Percentiles rank a stretch among this genome's conserved stretches.
These are phyloP conservation scores for Tenrec ecaudatus DNA, from an alignment of 2,113 vertebrate genomes.

Conservation along the genomic window DNA sequence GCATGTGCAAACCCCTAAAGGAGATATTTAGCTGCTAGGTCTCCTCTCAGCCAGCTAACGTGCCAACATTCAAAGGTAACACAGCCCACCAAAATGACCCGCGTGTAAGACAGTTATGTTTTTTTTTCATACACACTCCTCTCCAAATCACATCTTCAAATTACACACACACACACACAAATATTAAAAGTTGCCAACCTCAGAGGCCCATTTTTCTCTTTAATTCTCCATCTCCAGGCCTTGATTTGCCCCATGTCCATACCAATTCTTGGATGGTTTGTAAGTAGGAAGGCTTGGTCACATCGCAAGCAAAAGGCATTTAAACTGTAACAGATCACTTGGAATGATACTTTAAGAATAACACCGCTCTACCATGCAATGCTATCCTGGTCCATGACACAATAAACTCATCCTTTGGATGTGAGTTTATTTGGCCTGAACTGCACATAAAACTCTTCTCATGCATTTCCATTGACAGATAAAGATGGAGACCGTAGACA, in stretches of 20 bases:
- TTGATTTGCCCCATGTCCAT: not conserved
- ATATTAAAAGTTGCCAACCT: not conserved
- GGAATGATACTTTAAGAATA: not conserved
- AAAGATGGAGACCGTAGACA: not conserved
- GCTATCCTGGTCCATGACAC: not conserved
- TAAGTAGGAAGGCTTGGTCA: not conserved
- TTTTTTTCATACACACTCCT: not conserved
- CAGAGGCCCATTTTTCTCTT: not conserved
- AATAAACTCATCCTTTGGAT: constrained; percentile 9
- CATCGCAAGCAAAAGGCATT: not conserved
- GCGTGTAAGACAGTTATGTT: not conserved
- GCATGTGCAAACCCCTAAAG: not conserved
- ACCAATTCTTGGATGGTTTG: not conserved
- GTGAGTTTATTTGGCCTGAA: constrained; percentile 13
- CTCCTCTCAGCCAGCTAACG: not conserved
- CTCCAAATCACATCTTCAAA: not conserved
- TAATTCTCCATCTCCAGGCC: not conserved
- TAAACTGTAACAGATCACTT: not conserved
- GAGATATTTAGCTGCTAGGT: not conserved
- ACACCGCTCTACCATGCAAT: not conserved
- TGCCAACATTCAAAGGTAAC: not conserved
- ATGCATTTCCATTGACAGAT: not conserved
- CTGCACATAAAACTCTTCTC: not conserved
- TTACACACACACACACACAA: not conserved
- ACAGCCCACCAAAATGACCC: not conserved